Conservation (phyloP, 2,797 vertebrate species). For the Myotis planiceps region DNA sequence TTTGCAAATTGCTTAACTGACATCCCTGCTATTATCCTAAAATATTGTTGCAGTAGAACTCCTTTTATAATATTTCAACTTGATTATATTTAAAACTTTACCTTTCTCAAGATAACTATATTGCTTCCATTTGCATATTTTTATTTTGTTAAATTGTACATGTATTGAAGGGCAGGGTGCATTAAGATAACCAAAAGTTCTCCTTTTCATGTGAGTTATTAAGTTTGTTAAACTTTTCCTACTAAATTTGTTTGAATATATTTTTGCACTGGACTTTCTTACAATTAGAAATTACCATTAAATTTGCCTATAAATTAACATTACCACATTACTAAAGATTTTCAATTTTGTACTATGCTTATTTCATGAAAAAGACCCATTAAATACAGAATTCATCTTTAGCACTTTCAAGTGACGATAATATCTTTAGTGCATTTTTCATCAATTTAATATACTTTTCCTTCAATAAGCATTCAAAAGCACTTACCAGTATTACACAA, state of each 20-base stretch:
- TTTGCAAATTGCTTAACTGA: conserved; percentile 89
- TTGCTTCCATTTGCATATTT: conserved; percentile 77
- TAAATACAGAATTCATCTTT: neutral
- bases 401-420: conserved; percentile 31
- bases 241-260: neutral
- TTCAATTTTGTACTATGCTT: conserved; percentile 63
- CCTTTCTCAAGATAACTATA: conserved; percentile 84
- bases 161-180: conserved; percentile 45
- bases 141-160: conserved; percentile 66
- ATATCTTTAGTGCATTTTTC: conserved; percentile 31
- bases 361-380: neutral
- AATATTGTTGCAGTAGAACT: conserved; percentile 86
- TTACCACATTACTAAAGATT: conserved; percentile 57
- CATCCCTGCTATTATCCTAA: conserved; percentile 86
- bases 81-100: conserved; percentile 86
- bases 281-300: conserved; percentile 60
- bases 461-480: conserved; percentile 16
- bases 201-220: conserved; percentile 7
- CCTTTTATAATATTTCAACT: conserved; percentile 85
- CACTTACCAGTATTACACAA: neutral
- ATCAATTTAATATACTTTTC: conserved; percentile 23
- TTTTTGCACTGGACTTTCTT: conserved; percentile 42
- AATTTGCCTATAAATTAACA: conserved; percentile 70
- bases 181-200: conserved; percentile 59
- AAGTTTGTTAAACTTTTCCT: conserved; percentile 16